phyloP scores from a whole-genome alignment of 2,888 invertebrate genomes.

The Apotomis capreana region DNA sequence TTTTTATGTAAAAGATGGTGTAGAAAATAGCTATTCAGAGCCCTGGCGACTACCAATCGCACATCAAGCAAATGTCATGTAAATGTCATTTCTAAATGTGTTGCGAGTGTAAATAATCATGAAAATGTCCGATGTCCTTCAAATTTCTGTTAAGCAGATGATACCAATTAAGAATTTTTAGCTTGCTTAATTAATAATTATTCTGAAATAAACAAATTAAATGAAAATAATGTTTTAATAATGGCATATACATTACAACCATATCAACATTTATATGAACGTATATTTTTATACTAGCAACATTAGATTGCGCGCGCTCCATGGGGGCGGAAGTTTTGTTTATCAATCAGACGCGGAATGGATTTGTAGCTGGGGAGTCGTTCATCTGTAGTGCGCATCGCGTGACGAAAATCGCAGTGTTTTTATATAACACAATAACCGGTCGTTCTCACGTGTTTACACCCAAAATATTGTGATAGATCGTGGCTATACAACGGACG shows the following conservation, averaged over 20 bases:
- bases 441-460: constrained; percentile 39
- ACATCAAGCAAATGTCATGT: constrained; percentile 44
- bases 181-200: no score
- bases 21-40: constrained; percentile 45
- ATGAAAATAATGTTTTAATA: background rate
- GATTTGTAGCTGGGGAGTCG: constrained; percentile 54
- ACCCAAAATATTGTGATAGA: constrained; percentile 39
- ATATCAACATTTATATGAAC: background rate
- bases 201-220: background rate
- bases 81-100: constrained; percentile 33
- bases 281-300: constrained; percentile 53
- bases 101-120: constrained; percentile 23
- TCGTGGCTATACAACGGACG: constrained; percentile 24
- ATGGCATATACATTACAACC: background rate
- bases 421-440: constrained; percentile 29
- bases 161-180: no score
- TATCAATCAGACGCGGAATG: constrained; percentile 74
- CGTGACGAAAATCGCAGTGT: constrained; percentile 60
- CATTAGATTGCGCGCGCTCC: constrained; percentile 76
- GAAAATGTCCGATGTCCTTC: constrained; percentile 1
- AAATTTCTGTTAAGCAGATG: background rate
- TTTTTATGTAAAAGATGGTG: constrained; percentile 47
- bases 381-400: constrained; percentile 53
- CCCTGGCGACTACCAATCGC: constrained; percentile 42
- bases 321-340: constrained; percentile 75